Conservation (phyloP, 1,140 invertebrate species). For the Lepidurus arcticus region DNA sequence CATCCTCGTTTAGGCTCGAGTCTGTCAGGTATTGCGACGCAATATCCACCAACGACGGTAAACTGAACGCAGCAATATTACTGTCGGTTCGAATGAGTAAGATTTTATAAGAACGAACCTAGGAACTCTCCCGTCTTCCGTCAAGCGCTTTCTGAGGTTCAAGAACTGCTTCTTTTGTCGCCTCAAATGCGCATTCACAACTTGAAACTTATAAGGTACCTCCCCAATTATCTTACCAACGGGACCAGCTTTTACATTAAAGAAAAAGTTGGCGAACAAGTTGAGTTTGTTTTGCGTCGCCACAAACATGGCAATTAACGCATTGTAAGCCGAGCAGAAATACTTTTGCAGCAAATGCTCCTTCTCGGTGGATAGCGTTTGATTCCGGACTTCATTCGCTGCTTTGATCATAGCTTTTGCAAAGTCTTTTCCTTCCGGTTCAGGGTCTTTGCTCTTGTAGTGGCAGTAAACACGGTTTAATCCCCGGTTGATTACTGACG, state of each 20-base stretch:
- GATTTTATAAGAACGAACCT: neutral
- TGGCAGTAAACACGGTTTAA: slow-evolving; percentile 22
- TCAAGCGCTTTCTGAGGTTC: neutral
- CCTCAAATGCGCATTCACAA: neutral
- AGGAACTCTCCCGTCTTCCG: neutral
- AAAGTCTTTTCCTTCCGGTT: slow-evolving; percentile 27
- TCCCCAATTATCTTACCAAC: neutral
- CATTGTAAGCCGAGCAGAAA: slow-evolving; percentile 25
- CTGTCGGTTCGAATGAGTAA: no score
- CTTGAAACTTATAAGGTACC: neutral
- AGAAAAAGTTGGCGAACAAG: slow-evolving; percentile 22
- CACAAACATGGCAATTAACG: slow-evolving; percentile 19
- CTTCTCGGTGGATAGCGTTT: neutral
- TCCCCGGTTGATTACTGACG: neutral
- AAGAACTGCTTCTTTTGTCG: neutral
- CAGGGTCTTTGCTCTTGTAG: neutral
- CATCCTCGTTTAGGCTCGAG: slow-evolving; percentile 31
- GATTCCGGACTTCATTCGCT: slow-evolving; percentile 13
- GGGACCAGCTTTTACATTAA: neutral
- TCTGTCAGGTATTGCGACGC: slow-evolving; percentile 19
- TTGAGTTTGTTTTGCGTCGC: slow-evolving; percentile 14
- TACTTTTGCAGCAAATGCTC: neutral
- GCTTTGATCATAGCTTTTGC: neutral
- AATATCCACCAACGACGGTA: slow-evolving; percentile 3
- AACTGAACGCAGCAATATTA: neutral